Evolutionary conservation across 2,888 invertebrate genomes (phyloP).

Genomic region (Zelleria hepariella): DNA sequence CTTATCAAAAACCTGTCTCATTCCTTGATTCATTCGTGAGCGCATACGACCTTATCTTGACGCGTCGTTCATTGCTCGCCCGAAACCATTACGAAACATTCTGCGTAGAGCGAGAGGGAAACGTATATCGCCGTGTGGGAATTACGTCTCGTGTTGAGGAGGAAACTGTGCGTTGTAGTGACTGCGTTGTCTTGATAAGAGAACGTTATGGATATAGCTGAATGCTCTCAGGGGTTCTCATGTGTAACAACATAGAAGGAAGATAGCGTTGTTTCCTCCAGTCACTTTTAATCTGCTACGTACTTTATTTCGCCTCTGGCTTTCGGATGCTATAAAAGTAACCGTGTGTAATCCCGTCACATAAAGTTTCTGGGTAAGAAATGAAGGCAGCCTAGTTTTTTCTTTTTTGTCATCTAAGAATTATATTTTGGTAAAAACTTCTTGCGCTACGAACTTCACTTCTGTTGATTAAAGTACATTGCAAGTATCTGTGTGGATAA

Average conservation of each 20-base stretch:
- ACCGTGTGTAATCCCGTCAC: constrained; percentile 8
- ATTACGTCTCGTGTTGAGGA: constrained; percentile 8
- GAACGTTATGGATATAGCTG: constrained; percentile 47
- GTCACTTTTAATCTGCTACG: constrained; percentile 44
- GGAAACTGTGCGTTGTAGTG: constrained; percentile 18
- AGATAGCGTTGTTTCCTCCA: constrained; percentile 28
- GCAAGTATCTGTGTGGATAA: no score
- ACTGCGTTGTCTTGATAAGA: constrained; percentile 52
- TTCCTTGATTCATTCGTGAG: constrained; percentile 11
- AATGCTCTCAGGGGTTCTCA: constrained; percentile 38
- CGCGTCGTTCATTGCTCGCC: constrained; percentile 13
- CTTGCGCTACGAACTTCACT: no score
- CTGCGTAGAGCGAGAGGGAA: not conserved
- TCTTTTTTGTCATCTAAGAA: not conserved
- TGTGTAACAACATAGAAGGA: constrained; percentile 37
- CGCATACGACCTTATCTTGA: constrained; percentile 2
- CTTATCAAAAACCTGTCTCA: constrained; percentile 19
- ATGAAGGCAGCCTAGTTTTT: not conserved
- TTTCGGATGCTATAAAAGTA: constrained; percentile 13
- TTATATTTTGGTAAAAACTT: no score
- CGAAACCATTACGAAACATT: not conserved
- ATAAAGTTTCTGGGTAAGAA: not conserved
- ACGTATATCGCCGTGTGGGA: not conserved
- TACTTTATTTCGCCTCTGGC: constrained; percentile 31
- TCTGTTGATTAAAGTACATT: no score